phyloP scores from a whole-genome alignment of 2,888 invertebrate genomes.

The Smittia aterrima region DNA sequence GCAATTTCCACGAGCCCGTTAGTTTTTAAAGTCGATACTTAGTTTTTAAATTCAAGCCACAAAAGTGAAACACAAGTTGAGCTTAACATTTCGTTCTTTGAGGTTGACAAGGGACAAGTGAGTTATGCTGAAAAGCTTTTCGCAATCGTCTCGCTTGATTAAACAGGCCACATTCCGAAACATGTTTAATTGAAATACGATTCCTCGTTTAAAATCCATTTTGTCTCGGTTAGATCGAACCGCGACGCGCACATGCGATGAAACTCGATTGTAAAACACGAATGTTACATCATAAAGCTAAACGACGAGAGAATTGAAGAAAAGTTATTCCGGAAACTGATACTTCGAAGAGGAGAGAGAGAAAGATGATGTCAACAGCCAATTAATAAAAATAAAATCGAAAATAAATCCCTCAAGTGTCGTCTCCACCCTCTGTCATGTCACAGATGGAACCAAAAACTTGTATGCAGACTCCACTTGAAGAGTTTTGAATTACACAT shows the following conservation, averaged over 20 bases:
- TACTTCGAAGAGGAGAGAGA: background rate
- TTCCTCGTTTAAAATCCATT: too few relatives aligned
- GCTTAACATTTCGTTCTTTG: background rate
- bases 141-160: too few relatives aligned
- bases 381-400: constrained; percentile 37
- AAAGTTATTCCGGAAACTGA: constrained; percentile 17
- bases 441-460: background rate
- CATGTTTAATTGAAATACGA: too few relatives aligned
- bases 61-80: background rate
- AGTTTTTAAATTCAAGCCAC: constrained; percentile 10
- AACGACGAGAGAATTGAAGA: too few relatives aligned
- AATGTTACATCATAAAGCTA: too few relatives aligned
- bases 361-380: constrained; percentile 25
- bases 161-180: too few relatives aligned
- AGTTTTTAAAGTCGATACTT: background rate
- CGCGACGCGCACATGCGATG: too few relatives aligned
- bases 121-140: too few relatives aligned
- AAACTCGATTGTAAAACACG: too few relatives aligned
- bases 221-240: too few relatives aligned
- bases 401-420: constrained; percentile 28
- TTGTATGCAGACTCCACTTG: background rate
- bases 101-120: too few relatives aligned
- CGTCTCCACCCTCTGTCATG: background rate
- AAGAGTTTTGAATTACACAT: constrained; percentile 37
- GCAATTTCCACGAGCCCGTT: background rate